Base-by-base conservation (phyloP, 2,888 invertebrate species). In the Campopleginae sp. region DNA sequence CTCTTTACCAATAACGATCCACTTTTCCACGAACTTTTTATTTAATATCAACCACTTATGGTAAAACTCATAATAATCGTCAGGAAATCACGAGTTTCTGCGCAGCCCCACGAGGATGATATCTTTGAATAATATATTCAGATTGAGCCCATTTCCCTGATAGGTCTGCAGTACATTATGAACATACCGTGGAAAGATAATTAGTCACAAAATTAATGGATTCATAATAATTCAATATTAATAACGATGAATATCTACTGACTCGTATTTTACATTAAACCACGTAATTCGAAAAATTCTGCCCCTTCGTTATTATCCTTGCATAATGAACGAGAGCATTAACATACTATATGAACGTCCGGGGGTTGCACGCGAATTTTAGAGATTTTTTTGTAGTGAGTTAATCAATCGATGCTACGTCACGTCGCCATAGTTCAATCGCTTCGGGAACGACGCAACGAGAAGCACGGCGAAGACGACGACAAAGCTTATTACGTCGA, bases 381-480 rank as follows among this genome's bases (percentile, higher is more conserved):
- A 82, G 65, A 76, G 71, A 38, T 63, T 65, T 54, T 33, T 23
- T 66, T 23, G 44, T 71, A 80, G 66, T 48, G 71, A 19, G 79
- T 85, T 80, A 76, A 82, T 72, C 70, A 72, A 85, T 82, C 82
- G 82, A 85, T 85, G 85, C 75, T 54, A 80, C 79, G 82, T 68
- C 80, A 68, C 85, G 82, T 80, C 65, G 71, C 54, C 17, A 70
- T 71, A 80, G 71, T 82, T 85, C 66, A 85, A 79, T 82, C 80
- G 66, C 66, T 75, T 80, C 80, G 85, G 82, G 76, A 82, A 82
- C 66, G 85, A 75, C 79, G 76, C 54, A 58, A 76, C 78, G 79
- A 44, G 42, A n/a, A 58, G 17, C 54, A 77, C 66, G 38, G 31
- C 70, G 46, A 58, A n/a, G 48, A 70, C 58, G 66, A 61, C 58